Evolutionary conservation across 2,888 invertebrate genomes (phyloP).

Genomic region (Caradrina kadenii): DNA sequence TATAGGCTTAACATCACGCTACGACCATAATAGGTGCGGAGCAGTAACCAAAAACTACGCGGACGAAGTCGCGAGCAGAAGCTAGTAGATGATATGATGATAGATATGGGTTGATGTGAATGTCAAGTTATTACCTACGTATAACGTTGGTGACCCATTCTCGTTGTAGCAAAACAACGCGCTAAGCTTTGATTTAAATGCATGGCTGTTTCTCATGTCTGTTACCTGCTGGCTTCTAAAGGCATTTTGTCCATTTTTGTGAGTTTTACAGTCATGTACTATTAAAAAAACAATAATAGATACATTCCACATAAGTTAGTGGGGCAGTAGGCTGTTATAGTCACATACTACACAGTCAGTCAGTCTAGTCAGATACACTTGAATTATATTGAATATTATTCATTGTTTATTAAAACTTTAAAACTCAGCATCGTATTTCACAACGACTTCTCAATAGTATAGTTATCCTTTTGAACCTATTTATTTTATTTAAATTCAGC

Average conservation of each 20-base stretch:
- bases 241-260: neutral
- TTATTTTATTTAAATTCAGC: slow-evolving; percentile 8
- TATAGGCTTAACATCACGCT: too few species aligned
- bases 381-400: too few species aligned
- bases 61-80: too few species aligned
- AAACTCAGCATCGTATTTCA: neutral
- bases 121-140: neutral
- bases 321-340: too few species aligned
- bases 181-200: neutral
- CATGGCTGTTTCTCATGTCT: slow-evolving; percentile 12
- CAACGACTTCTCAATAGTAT: neutral
- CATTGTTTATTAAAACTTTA: neutral
- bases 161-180: slow-evolving; percentile 2
- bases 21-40: too few species aligned
- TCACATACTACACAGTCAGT: too few species aligned
- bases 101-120: neutral
- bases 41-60: too few species aligned
- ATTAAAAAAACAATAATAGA: too few species aligned
- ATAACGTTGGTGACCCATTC: neutral
- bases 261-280: neutral
- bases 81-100: too few species aligned
- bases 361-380: too few species aligned
- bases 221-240: neutral
- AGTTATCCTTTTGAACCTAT: slow-evolving; percentile 5
- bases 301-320: too few species aligned